Conservation (phyloP, 2,797 vertebrate species). For the Megalops cyprinoides region DNA sequence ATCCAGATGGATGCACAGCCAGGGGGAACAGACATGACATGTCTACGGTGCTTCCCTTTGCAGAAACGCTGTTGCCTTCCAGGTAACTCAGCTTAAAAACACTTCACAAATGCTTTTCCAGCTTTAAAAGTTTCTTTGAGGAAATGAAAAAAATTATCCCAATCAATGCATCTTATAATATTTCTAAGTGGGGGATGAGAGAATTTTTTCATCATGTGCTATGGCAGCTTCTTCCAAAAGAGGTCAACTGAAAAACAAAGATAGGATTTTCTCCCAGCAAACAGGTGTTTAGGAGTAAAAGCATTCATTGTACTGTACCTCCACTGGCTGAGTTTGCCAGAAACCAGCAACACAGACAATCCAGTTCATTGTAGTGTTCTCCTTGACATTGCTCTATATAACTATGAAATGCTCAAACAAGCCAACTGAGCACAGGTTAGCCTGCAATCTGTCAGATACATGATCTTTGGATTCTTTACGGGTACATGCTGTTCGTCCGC, state of each 20-base stretch:
- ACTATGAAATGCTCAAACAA: not conserved
- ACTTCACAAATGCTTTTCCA: too few species aligned
- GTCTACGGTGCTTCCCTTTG: slow-evolving; percentile 13
- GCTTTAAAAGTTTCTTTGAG: too few species aligned
- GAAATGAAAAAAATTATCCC: too few species aligned
- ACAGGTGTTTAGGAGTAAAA: not conserved
- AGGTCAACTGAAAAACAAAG: not conserved
- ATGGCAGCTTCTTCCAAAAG: not conserved
- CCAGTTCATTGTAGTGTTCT: too few species aligned
- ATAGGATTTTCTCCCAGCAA: not conserved
- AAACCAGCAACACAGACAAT: not conserved
- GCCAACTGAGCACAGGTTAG: too few species aligned
- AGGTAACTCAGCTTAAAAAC: not conserved
- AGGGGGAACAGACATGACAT: not conserved
- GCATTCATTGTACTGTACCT: not conserved
- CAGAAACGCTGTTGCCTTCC: not conserved
- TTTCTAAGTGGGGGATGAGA: not conserved
- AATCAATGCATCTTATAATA: not conserved
- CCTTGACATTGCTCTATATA: not conserved
- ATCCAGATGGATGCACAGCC: slow-evolving; percentile 14
- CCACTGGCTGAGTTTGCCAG: not conserved
- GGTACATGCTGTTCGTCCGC: not conserved
- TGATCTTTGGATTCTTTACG: not conserved
- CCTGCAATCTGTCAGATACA: not conserved
- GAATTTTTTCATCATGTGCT: not conserved